Base-by-base conservation (phyloP, 2,797 vertebrate species). In the Alexandromys oeconomus region DNA sequence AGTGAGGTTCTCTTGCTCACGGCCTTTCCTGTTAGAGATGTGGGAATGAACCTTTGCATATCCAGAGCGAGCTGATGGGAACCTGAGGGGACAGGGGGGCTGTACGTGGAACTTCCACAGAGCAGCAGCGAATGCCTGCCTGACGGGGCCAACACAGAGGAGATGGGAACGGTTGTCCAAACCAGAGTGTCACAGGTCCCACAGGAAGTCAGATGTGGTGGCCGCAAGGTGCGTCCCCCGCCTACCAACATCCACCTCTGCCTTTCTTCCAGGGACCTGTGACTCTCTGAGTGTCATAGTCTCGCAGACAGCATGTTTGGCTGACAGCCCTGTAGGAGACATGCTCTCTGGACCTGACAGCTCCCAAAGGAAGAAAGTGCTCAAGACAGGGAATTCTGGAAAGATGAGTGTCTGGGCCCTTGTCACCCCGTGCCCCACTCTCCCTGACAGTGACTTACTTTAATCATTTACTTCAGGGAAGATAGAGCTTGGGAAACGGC, bases 141-240 rank as follows among this genome's bases (percentile, higher is more conserved):
- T 89, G 51, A 19, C 43, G 93, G 91, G 93, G 92, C 97, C 91
- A 87, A 37, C 92, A 46, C 88, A 81, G 95, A 85, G 94, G 65
- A 88, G 95, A 92, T 96, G 84, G 76, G 40, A 94, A 74, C 67
- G 80, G 87, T 95, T 97, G 87, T 84, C 77, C 87, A 94, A 94
- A 40, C 61, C n/a, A 46, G 90, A 87, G 46, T 51, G 93, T 51
- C 25, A 25, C 61, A 77, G 90, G 90, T 95, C 94, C 76, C 82
- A 51, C 4, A 13, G 27, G 59, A 82, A 96, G 89, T 96, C 94
- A 92, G 89, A 90, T 84, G 93, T 96, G 84, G 88, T 69, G 88
- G 19, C 85, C 81, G 87, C 1, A 19, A 95, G 85, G 93, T 94
- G 74, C 25, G 78, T 94, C 94, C 76, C 43, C 34, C 0, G 13